A percentile compares a stretch with the other conserved stretches of the same genome.
Conservation (phyloP, 2,797 vertebrate species). For the Lacerta agilis region DNA sequence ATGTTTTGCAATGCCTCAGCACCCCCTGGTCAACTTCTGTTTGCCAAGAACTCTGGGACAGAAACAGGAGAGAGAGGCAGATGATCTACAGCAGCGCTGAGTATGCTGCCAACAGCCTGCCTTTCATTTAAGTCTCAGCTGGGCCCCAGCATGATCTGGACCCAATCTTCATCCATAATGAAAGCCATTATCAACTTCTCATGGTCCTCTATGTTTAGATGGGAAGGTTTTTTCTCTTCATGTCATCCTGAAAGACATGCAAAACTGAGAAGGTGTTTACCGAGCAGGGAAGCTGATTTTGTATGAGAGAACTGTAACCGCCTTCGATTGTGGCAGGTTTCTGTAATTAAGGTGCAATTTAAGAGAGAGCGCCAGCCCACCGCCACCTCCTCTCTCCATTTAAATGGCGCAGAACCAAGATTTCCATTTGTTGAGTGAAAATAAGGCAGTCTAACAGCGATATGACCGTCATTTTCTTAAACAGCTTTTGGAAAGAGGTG, state of each 20-base stretch:
- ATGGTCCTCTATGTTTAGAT: background rate
- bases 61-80: background rate
- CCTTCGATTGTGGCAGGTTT: background rate
- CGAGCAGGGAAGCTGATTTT: slow-evolving; percentile 10
- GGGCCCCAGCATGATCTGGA: slow-evolving; percentile 3
- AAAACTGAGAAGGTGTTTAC: slow-evolving; percentile 14
- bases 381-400: background rate
- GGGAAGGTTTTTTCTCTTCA: background rate
- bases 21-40: slow-evolving; percentile 30
- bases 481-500: background rate
- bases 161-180: slow-evolving; percentile 25
- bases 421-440: slow-evolving; percentile 3
- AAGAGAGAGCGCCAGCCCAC: background rate
- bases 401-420: background rate
- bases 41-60: slow-evolving; percentile 34
- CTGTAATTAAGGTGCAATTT: slow-evolving; percentile 26
- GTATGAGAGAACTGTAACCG: background rate
- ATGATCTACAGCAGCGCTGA: background rate
- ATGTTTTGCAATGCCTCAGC: background rate
- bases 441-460: background rate
- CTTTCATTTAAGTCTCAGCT: slow-evolving; percentile 53
- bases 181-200: slow-evolving; percentile 33
- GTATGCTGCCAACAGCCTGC: slow-evolving; percentile 48
- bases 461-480: background rate
- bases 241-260: slow-evolving; percentile 7